Evolutionary conservation across 2,797 vertebrate genomes (phyloP).

Genomic region (Valencia hispanica): DNA sequence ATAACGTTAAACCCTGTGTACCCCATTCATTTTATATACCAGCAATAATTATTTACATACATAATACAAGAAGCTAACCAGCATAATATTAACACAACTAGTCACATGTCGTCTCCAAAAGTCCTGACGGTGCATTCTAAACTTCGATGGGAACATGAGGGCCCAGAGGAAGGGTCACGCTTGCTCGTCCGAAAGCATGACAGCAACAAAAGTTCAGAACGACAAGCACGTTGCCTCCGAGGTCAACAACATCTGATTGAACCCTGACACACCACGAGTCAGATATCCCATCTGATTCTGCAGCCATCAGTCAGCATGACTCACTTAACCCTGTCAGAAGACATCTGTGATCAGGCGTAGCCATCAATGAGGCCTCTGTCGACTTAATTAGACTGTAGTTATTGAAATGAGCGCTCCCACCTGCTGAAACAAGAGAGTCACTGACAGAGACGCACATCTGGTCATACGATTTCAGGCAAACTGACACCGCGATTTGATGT

Average conservation of each 20-base stretch:
- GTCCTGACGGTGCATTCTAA: neutral
- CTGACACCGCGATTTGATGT: constrained; percentile 16
- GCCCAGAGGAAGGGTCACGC: neutral
- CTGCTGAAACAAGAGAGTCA: constrained; percentile 46
- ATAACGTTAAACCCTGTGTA: neutral
- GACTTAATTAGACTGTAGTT: constrained; percentile 42
- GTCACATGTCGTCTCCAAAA: neutral
- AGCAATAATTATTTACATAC: neutral
- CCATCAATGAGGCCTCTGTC: constrained; percentile 61
- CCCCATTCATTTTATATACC: neutral
- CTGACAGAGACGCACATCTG: constrained; percentile 44
- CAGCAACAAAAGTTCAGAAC: constrained; percentile 25
- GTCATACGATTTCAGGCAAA: constrained; percentile 10
- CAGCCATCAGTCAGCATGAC: constrained; percentile 69
- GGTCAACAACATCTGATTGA: constrained; percentile 65
- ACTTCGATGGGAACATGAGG: constrained; percentile 3
- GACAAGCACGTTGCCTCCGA: constrained; percentile 31
- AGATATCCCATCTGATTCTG: constrained; percentile 55
- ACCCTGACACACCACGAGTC: constrained; percentile 68
- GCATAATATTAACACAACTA: neutral
- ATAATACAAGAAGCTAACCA: neutral
- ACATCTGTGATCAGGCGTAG: constrained; percentile 40
- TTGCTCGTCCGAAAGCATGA: neutral
- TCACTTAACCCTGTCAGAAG: constrained; percentile 58
- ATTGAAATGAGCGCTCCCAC: constrained; percentile 27